These are phyloP conservation scores for Tachina fera DNA, from an alignment of 2,888 invertebrate species.

Conservation along the genomic window DNA sequence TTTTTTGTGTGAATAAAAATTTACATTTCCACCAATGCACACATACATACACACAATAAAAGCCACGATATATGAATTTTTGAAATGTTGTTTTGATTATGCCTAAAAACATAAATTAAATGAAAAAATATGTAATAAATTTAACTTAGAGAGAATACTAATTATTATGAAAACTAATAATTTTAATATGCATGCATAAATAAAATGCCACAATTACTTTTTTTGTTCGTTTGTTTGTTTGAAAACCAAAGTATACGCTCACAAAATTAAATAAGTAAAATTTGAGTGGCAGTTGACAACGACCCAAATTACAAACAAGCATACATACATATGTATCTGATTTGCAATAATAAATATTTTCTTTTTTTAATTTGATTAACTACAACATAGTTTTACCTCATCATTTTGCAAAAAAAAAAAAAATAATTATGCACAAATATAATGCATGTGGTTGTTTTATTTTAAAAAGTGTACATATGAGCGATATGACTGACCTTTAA, in stretches of 20 bases:
- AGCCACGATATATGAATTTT: conserved; percentile 43
- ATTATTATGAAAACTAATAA: conserved; percentile 21
- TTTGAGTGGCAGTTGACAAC: conserved; percentile 13
- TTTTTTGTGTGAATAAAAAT: neutral
- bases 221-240: neutral
- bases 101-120: conserved; percentile 48
- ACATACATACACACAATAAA: neutral
- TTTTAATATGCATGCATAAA: conserved; percentile 23
- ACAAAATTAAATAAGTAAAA: conserved; percentile 12
- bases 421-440: neutral
- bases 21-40: conserved; percentile 12
- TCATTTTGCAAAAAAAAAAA: neutral
- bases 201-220: conserved; percentile 9
- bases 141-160: conserved; percentile 11
- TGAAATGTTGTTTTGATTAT: conserved; percentile 39
- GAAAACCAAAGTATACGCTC: neutral
- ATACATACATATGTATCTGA: neutral
- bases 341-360: neutral
- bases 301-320: too few species aligned
- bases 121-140: conserved; percentile 26
- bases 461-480: too few species aligned
- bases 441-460: neutral
- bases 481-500: conserved; percentile 5
- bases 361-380: neutral
- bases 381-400: neutral